phyloP scores from a whole-genome alignment of 1,140 invertebrate genomes.

The Bombus balteatus region DNA sequence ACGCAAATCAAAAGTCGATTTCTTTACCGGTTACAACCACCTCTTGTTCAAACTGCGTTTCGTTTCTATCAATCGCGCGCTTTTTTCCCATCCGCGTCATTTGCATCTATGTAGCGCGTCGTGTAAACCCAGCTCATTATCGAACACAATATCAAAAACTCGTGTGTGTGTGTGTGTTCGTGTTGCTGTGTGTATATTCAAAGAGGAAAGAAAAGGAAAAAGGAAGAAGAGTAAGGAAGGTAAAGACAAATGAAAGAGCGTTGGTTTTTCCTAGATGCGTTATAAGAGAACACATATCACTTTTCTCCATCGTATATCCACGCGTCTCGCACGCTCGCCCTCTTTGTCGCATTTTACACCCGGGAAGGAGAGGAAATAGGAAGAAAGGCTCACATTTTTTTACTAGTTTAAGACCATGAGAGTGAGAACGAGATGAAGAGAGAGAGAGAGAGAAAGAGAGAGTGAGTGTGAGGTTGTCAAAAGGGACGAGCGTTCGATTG shows the following conservation, averaged over 20 bases:
- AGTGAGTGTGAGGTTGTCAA: slow-evolving; percentile 31
- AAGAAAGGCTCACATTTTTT: slow-evolving; percentile 43
- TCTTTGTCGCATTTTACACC: slow-evolving; percentile 29
- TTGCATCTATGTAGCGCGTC: not conserved
- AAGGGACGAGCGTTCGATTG: slow-evolving; percentile 70
- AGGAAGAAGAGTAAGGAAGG: not conserved
- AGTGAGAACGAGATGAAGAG: not conserved
- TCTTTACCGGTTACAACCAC: not conserved
- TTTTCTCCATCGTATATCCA: slow-evolving; percentile 53
- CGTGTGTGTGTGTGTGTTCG: not conserved
- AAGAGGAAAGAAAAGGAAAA: no score
- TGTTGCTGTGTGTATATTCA: not conserved
- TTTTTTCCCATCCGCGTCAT: not conserved
- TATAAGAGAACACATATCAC: slow-evolving; percentile 73
- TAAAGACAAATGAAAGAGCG: slow-evolving; percentile 40
- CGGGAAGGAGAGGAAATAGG: slow-evolving; percentile 10
- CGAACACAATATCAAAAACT: slow-evolving; percentile 36
- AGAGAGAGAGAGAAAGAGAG: not conserved
- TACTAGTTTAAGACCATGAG: slow-evolving; percentile 41
- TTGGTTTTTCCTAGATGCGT: slow-evolving; percentile 67
- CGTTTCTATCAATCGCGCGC: not conserved
- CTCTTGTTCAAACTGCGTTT: no score
- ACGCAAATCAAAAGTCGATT: not conserved
- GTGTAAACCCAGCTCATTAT: slow-evolving; percentile 10
- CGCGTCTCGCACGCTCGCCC: slow-evolving; percentile 37